Evolutionary conservation across 2,113 vertebrate genomes (phyloP).

Genomic region (Paradisaea rubra): DNA sequence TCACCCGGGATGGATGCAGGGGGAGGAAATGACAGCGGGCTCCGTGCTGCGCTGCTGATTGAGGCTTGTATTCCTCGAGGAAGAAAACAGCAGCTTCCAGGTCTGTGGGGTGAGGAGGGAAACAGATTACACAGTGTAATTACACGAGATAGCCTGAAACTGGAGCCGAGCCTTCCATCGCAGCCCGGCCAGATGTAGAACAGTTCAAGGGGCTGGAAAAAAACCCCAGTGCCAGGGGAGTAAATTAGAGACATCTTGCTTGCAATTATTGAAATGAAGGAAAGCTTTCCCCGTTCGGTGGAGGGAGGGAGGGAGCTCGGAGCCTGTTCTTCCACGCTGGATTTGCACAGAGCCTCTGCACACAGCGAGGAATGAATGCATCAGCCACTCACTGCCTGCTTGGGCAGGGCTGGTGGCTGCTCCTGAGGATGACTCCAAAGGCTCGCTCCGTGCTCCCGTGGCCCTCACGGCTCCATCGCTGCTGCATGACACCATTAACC

Average conservation of each 20-base stretch:
- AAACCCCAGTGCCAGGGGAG: background rate
- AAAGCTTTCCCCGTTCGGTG: background rate
- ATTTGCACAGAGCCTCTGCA: background rate
- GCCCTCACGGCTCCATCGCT: background rate
- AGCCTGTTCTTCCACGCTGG: background rate
- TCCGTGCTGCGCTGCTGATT: background rate
- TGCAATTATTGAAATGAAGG: background rate
- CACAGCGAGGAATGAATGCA: background rate
- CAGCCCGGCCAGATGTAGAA: background rate
- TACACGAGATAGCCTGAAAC: background rate
- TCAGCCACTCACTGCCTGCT: background rate
- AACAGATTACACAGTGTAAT: background rate
- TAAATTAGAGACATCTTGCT: constrained; percentile 5
- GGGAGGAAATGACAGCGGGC: background rate
- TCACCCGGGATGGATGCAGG: background rate
- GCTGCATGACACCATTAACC: background rate
- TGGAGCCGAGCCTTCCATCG: background rate
- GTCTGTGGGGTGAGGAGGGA: constrained; percentile 5
- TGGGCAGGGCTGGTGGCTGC: background rate
- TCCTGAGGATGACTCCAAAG: background rate
- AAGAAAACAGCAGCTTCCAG: constrained; percentile 2
- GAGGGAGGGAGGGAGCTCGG: background rate
- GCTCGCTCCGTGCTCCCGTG: background rate
- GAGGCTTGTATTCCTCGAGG: background rate
- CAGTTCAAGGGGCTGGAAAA: background rate